These are phyloP conservation scores for Piscicola geometra DNA, from an alignment of 2,888 invertebrate species.

Conservation along the genomic window DNA sequence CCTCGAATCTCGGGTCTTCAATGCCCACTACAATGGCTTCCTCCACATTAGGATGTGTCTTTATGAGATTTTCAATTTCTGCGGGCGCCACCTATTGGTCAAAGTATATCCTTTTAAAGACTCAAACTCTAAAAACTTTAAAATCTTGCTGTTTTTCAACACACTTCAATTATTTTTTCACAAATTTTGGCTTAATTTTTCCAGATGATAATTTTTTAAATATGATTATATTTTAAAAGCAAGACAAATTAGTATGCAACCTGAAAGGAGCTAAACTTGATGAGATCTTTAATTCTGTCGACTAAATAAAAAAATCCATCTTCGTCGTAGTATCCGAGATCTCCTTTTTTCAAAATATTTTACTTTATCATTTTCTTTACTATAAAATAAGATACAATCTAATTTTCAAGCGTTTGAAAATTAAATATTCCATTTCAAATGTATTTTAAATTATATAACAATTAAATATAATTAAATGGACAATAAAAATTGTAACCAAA, in stretches of 20 bases:
- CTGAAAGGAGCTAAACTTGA: slow-evolving; percentile 80
- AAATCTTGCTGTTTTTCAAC: too few relatives aligned
- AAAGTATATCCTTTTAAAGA: too few relatives aligned
- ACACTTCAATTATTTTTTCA: too few relatives aligned
- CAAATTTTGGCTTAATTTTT: too few relatives aligned
- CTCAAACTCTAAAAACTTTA: too few relatives aligned
- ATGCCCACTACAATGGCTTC: slow-evolving; percentile 76
- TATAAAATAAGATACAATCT: too few relatives aligned
- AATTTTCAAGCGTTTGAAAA: too few relatives aligned
- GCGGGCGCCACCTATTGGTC: slow-evolving; percentile 70
- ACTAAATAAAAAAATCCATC: slow-evolving; percentile 77
- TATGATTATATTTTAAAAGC: too few relatives aligned
- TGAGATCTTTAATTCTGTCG: slow-evolving; percentile 81
- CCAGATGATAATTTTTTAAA: too few relatives aligned
- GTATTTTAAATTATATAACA: neutral
- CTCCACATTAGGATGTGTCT: slow-evolving; percentile 66
- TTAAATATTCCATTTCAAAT: too few relatives aligned
- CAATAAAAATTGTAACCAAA: neutral
- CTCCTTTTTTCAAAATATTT: slow-evolving; percentile 60
- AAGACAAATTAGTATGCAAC: too few relatives aligned
- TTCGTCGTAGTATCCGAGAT: slow-evolving; percentile 74
- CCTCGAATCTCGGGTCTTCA: slow-evolving; percentile 61
- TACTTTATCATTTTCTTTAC: too few relatives aligned
- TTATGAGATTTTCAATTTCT: slow-evolving; percentile 73
- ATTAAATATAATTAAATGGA: neutral